Base-by-base conservation (phyloP, 2,113 vertebrate species). In the Syrmaticus mikado region DNA sequence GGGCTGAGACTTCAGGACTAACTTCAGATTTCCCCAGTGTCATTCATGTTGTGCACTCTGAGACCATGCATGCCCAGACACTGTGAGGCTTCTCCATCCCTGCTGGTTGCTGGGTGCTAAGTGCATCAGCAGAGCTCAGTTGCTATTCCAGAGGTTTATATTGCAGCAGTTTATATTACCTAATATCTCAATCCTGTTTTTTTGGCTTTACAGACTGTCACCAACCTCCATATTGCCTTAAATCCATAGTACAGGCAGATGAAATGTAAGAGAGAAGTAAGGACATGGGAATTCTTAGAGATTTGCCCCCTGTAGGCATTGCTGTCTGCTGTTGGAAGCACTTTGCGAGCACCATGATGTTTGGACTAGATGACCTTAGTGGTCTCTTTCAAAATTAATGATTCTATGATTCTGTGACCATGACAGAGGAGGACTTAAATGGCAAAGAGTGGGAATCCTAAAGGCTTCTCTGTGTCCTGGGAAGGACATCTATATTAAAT, bases 61-160 rank as follows among this genome's bases (percentile, higher is more conserved):
- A 34, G 36, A 41, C 22, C 53, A 21, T 40, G 40, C 22, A 66
- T 34, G 11, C 10, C 43, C 15, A 8, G 11, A 38, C 28, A 24
- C 10, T 13, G 15, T 0, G 0, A n/a, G 6, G 27, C 40, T 62
- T 11, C 28, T 11, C 14, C 66, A 65, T 46, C 52, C 16, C 30
- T 83, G 50, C 10, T 18, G 18, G 32, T 5, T 52, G 38, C 41
- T 71, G 68, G 50, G 36, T 17, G 75, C 34, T 10, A 19, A 28
- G 27, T 32, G 3, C 30, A 5, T 22, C 73, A 41, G 16, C 27
- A 65, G 79, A 17, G 6, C 27, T n/a, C 24, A 62, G 70, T 1
- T 48, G 34, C 32, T 75, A 4, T 64, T 91, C 34, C 34, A 55
- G 34, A 71, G 4, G 34, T 82, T 72, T 79, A 9, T 40, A 30